A percentile compares a stretch with the other conserved stretches of the same genome.
Evolutionary conservation across 2,888 invertebrate genomes (phyloP).

Genomic region (Anoplius nigerrimus): DNA sequence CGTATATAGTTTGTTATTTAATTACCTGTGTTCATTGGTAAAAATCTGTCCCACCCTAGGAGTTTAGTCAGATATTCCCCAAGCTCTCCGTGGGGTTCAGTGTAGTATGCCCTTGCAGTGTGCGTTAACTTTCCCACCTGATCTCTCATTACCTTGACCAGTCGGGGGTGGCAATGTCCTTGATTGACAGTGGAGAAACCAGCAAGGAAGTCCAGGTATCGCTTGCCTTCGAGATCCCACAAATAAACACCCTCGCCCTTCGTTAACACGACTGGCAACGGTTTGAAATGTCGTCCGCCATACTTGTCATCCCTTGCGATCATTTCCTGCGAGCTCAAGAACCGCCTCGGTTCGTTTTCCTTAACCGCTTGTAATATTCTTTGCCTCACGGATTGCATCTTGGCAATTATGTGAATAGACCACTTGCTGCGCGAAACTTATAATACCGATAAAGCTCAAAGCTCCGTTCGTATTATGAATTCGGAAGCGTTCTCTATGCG

Average conservation of each 20-base stretch:
- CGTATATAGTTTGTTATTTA: slow-evolving; percentile 1
- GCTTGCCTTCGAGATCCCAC: slow-evolving; percentile 88
- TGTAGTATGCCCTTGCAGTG: slow-evolving; percentile 87
- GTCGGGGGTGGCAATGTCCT: slow-evolving; percentile 86
- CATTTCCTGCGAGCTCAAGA: slow-evolving; percentile 60
- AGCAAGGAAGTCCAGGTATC: slow-evolving; percentile 87
- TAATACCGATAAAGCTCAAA: too few species aligned
- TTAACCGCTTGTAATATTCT: slow-evolving; percentile 27
- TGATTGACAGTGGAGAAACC: slow-evolving; percentile 90
- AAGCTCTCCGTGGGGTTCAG: slow-evolving; percentile 84
- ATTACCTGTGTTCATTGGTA: slow-evolving; percentile 88
- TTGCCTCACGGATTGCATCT: slow-evolving; percentile 55
- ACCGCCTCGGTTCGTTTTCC: slow-evolving; percentile 32
- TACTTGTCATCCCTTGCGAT: slow-evolving; percentile 80
- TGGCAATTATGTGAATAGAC: too few species aligned
- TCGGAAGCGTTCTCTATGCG: too few species aligned
- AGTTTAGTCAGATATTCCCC: slow-evolving; percentile 83
- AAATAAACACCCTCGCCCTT: slow-evolving; percentile 83
- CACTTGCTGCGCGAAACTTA: too few species aligned
- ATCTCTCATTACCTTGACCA: slow-evolving; percentile 79
- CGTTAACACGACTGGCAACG: slow-evolving; percentile 82
- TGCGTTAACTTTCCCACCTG: slow-evolving; percentile 81
- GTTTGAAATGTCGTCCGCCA: slow-evolving; percentile 85
- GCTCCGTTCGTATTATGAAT: too few species aligned
- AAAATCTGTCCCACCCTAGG: slow-evolving; percentile 85